Conservation (phyloP, 2,113 vertebrate species). For the Electrona antarctica region DNA sequence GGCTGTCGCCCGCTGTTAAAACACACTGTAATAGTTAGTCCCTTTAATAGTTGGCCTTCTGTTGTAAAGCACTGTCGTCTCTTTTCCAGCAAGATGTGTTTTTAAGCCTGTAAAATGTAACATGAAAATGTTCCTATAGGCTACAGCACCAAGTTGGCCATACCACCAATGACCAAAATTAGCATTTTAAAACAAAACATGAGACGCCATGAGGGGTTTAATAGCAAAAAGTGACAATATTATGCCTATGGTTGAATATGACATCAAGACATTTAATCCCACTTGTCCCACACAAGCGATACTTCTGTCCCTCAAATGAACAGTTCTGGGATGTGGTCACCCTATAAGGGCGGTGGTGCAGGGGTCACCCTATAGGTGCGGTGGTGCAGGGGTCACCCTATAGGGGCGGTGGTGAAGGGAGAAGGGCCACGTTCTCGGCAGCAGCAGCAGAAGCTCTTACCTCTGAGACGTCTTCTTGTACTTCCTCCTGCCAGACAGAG, state of each 20-base stretch:
- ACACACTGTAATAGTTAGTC: no score
- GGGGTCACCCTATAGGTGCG: not conserved
- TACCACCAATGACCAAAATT: no score
- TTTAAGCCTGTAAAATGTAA: no score
- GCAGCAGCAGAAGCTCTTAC: constrained; percentile 81
- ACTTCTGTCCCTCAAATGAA: no score
- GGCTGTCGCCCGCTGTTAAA: no score
- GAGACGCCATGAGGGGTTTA: not conserved
- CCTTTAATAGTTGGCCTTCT: no score
- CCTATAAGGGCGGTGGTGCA: not conserved
- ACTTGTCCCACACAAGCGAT: not conserved
- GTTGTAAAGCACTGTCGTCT: no score
- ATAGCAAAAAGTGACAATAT: not conserved
- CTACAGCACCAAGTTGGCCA: no score
- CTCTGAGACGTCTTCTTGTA: constrained; percentile 99
- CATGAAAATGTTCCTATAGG: no score
- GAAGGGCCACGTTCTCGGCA: constrained; percentile 49
- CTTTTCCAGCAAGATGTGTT: no score
- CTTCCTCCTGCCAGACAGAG: constrained; percentile 90
- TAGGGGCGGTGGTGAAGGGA: not conserved
- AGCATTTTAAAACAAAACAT: not conserved
- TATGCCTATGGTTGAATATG: no score
- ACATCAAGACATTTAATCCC: not conserved
- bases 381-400: not conserved
- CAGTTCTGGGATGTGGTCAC: no score